These are phyloP conservation scores for Trypoxylon attenuatum DNA, from an alignment of 2,888 invertebrate species.

Conservation along the genomic window DNA sequence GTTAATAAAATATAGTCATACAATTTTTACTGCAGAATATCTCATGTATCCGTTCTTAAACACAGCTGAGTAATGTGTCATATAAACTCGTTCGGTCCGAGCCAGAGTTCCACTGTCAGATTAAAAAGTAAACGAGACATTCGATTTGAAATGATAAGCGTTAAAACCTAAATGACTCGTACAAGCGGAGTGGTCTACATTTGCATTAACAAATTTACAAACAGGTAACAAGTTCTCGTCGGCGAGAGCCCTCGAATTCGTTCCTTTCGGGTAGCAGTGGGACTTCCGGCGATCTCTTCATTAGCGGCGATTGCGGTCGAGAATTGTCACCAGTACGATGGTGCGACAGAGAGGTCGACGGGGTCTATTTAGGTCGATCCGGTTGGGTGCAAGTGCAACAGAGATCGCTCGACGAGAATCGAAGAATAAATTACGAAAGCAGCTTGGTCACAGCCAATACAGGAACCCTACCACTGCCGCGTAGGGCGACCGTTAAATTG, in stretches of 20 bases:
- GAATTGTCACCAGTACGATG: slow-evolving; percentile 78
- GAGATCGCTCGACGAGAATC: slow-evolving; percentile 76
- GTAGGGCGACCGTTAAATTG: slow-evolving; percentile 75
- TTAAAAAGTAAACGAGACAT: background rate
- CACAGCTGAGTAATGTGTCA: too few species aligned
- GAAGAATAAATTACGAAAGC: slow-evolving; percentile 70
- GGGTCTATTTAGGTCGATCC: slow-evolving; percentile 77
- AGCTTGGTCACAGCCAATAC: slow-evolving; percentile 53
- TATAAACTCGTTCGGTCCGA: too few species aligned
- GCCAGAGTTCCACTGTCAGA: background rate
- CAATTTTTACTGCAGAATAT: too few species aligned
- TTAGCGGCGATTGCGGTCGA: slow-evolving; percentile 74
- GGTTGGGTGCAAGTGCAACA: slow-evolving; percentile 79
- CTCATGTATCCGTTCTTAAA: too few species aligned
- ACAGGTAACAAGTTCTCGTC: slow-evolving; percentile 52
- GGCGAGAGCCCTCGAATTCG: slow-evolving; percentile 64
- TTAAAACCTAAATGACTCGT: slow-evolving; percentile 1
- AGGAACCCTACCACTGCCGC: slow-evolving; percentile 72
- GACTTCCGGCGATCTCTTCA: slow-evolving; percentile 74
- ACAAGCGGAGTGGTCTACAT: background rate
- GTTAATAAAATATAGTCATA: too few species aligned
- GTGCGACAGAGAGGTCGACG: slow-evolving; percentile 79
- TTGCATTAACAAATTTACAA: slow-evolving; percentile 16
- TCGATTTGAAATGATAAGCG: background rate
- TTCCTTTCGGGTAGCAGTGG: slow-evolving; percentile 72